phyloP scores from a whole-genome alignment of 2,888 invertebrate genomes.

The Spilosoma lubricipeda region DNA sequence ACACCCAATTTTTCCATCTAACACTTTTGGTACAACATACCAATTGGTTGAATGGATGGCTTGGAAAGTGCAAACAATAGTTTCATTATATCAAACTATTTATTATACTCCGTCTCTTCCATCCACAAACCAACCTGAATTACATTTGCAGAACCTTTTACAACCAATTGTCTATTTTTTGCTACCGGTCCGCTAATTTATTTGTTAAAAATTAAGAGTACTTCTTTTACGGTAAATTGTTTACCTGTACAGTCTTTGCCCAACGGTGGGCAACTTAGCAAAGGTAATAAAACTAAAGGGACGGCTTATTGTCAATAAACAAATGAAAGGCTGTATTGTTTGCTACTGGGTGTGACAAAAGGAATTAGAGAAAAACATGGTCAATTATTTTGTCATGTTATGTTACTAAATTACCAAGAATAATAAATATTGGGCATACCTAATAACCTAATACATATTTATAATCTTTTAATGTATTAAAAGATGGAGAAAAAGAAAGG shows the following conservation, averaged over 20 bases:
- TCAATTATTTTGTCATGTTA: too few species aligned
- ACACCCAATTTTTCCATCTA: too few species aligned
- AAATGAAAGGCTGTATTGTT: conserved; percentile 13
- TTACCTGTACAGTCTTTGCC: conserved; percentile 17
- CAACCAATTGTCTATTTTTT: not conserved
- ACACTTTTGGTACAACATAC: too few species aligned
- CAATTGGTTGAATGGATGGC: too few species aligned
- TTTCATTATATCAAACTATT: too few species aligned
- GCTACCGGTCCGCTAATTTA: not conserved
- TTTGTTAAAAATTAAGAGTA: not conserved
- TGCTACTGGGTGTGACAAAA: not conserved
- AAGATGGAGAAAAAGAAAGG: too few species aligned
- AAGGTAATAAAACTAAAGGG: not conserved
- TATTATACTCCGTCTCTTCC: too few species aligned
- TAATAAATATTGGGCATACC: not conserved
- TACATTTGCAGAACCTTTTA: not conserved
- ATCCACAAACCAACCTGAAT: not conserved
- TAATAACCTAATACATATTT: too few species aligned
- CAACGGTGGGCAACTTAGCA: not conserved
- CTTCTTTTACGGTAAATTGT: conserved; percentile 4
- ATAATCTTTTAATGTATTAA: too few species aligned
- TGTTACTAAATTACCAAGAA: not conserved
- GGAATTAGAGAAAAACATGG: not conserved
- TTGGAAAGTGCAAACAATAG: too few species aligned
- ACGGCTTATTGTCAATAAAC: conserved; percentile 7